Base-by-base conservation (phyloP, 1,140 invertebrate species). In the Lordiphosa mommai region DNA sequence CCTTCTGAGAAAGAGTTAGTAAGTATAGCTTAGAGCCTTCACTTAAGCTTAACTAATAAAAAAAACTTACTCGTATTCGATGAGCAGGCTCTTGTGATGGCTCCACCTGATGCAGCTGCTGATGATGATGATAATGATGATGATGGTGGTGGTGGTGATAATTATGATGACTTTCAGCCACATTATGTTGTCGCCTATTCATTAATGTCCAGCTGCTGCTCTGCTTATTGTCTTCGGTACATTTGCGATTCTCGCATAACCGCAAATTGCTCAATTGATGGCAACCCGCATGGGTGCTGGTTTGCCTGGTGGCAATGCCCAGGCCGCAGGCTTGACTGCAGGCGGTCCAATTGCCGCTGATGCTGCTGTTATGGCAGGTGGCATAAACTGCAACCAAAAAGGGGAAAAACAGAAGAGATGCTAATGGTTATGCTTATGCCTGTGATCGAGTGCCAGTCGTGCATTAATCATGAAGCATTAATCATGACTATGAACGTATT, bases 291-390 rank as follows among this genome's bases (percentile, higher is more conserved):
- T 92, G 92, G 57, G 92, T 89, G 66, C 91, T 92, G 0, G 92
- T 92, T 50, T 91, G 87, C n/a, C 93, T 87, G 14, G 91, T 89
- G 13, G 93, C 93, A 10, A 92, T 84, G 3, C 93, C 93, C 10
- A 91, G 89, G 10, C 92, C 93, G 72, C 93, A 94, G 4, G 86
- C 79, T 4, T 88, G 89, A 6, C 92, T 93, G 82, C 93, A 94
- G 1, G 88, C 71, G 3, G 91, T 91, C 93, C 93, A 94, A 27
- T 91, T 89, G 4, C 91, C 91, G 50, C 86, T 80, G 61, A 69
- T 88, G 60, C 76, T 85, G 69, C 84, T 85, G 29, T 90, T 89
- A 52, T 89, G 85, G 52, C 87, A 89, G 56, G 90, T 90, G 50
- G 85, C 84, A 53, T 90, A 88, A 23, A 89, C 90, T 90, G 70